Base-by-base conservation (phyloP, 2,888 invertebrate genomes). In the Eupithecia subumbrata region DNA sequence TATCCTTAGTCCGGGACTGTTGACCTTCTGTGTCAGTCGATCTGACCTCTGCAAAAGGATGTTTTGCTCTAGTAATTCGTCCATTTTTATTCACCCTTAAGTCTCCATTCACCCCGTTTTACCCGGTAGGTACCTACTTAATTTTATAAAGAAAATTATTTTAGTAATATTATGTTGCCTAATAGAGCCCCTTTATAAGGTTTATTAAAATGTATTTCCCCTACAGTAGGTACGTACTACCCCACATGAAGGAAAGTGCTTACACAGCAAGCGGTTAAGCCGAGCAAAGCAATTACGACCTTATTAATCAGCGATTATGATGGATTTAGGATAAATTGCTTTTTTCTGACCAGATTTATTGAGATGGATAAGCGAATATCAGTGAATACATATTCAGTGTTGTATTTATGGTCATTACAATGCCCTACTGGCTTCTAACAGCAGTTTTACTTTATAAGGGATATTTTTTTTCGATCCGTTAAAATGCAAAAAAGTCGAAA, bases 221-320 rank as follows among this genome's bases (percentile, higher is more conserved):
- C 14, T 34, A 34, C 40, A 69, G 78, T 77, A 74, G 70, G 74
- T 79, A 79, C 78, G 80, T 40, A 67, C 45, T 68, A 37, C n/a
- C 37, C 66, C 22, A 76, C 78, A 67, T 67, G 40, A 67, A 60
- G 22, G n/a, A 67, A 67, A 67, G 66, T 78, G 82, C 83, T 82
- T 76, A 79, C 84, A 77, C 84, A 82, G 83, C 81, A 77, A 79
- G 81, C 77, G 80, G 81, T 79, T 83, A 80, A 84, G 80, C 82
- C 79, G 79, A 81, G 78, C 79, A 77, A 81, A 81, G 81, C 82
- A 83, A 86, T 86, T 85, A 85, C 78, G 72, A 74, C 79, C 78
- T 82, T 85, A 82, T 82, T 82, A 77, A 77, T 82, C 81, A 75
- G 40, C 80, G 79, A 80, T 79, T 73, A 75, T 73, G 77, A 82